phyloP scores from a whole-genome alignment of 2,888 invertebrate genomes.

The Amphipyra tragopoginis region DNA sequence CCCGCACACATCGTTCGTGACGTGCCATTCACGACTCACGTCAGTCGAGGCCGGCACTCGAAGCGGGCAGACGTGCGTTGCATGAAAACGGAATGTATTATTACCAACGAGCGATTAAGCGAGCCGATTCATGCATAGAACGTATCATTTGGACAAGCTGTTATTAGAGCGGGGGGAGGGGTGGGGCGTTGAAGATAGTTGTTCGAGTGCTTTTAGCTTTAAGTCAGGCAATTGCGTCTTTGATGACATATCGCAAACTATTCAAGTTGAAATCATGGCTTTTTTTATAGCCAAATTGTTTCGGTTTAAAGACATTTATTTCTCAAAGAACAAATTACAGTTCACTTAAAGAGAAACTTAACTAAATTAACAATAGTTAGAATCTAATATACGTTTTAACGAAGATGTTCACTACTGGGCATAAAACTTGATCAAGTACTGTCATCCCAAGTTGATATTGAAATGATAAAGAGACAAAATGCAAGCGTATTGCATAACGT shows the following conservation, averaged over 20 bases:
- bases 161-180: too few species aligned
- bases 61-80: conserved; percentile 38
- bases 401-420: too few species aligned
- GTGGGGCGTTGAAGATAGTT: not conserved
- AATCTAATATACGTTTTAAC: too few species aligned
- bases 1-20: conserved; percentile 23
- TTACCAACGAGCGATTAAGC: conserved; percentile 16
- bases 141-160: not conserved
- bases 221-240: not conserved
- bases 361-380: too few species aligned
- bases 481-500: too few species aligned
- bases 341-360: too few species aligned
- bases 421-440: too few species aligned
- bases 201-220: not conserved
- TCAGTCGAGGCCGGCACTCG: conserved; percentile 26
- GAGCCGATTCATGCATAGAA: conserved; percentile 27
- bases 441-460: too few species aligned
- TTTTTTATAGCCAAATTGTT: too few species aligned
- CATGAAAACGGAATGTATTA: conserved; percentile 32
- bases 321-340: too few species aligned
- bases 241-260: not conserved
- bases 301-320: too few species aligned
- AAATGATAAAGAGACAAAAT: too few species aligned
- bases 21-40: conserved; percentile 19
- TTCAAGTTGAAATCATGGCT: not conserved